Base-by-base conservation (phyloP, 2,113 vertebrate genomes). In the Festucalex cinctus region DNA sequence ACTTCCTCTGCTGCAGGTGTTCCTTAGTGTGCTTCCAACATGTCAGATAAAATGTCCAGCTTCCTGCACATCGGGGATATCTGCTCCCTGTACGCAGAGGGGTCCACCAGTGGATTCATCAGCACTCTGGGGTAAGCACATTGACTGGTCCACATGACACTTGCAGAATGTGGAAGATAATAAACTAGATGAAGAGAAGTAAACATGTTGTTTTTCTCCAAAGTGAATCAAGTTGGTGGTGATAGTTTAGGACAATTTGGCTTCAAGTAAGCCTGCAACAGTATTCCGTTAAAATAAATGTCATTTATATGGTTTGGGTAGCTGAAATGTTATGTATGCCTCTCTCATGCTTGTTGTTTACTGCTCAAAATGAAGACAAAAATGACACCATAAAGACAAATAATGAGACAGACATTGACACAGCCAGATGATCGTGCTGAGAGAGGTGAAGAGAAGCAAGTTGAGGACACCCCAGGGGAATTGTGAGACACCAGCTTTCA, bases 1-100 rank as follows among this genome's bases (percentile, higher is more conserved):
- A 46, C 35, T 51, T 35, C 28, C 32, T 75, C 87, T 90, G 79
- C 73, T 85, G 70, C 35, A 90, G 90, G 86, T 83, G 85, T 83
- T 82, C 41, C 46, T 32, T 54, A 24, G 48, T 70, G 71, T 28
- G 71, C 54, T 59, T 87, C 85, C 77, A 92, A 88, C 91, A 98
- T 99, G 97, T 96, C 92, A 73, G 97, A 99, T 85, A 99, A 98
- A 91, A 97, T 98, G 95, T 97, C 97, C 74, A 99, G 97, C 86
- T 99, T 98, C 86, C 89, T 99, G 43, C 97, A 99, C 88, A 93
- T 97, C 59, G 97, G 97, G 87, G 97, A 99, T 89, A 97, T 99
- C 81, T 96, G 98, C 76, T 99, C 97, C 89, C 90, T 99, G 57
- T 99, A 97, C 64, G 96, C 97, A 48, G 97, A 99, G 85, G 96